Evolutionary conservation across 2,797 vertebrate species (phyloP).

Genomic region (Ficedula albicollis): DNA sequence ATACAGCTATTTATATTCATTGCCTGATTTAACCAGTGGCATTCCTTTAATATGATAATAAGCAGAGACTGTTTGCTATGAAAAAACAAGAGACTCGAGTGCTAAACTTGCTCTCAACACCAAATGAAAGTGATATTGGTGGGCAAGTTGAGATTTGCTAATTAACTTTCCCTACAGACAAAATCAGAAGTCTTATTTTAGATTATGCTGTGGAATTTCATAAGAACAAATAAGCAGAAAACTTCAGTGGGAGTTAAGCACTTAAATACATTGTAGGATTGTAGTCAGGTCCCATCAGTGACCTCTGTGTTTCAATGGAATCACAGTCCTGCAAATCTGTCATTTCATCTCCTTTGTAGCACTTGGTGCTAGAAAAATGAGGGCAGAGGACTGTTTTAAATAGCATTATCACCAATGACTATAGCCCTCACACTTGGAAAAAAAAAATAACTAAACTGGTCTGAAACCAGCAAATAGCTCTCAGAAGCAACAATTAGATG

Average conservation of each 20-base stretch:
- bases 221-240: neutral
- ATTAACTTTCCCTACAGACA: slow-evolving; percentile 77
- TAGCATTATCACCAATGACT: neutral
- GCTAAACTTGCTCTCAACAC: slow-evolving; percentile 76
- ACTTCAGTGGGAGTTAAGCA: neutral
- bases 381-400: neutral
- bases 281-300: neutral
- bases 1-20: slow-evolving; percentile 85
- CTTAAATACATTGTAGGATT: neutral
- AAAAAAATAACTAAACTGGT: neutral
- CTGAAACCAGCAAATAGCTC: neutral
- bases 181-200: slow-evolving; percentile 76
- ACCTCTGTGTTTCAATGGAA: neutral
- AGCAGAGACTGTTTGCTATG: slow-evolving; percentile 77
- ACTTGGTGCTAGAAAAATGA: neutral
- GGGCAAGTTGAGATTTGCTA: slow-evolving; percentile 75
- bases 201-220: slow-evolving; percentile 68
- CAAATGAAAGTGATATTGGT: slow-evolving; percentile 77
- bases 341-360: neutral
- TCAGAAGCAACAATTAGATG: neutral
- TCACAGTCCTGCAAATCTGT: neutral
- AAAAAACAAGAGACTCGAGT: slow-evolving; percentile 64
- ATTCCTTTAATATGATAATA: slow-evolving; percentile 85
- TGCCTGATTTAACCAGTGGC: slow-evolving; percentile 83
- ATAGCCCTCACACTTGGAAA: neutral